Evolutionary conservation across 2,888 invertebrate species (phyloP), one percentile per base, ranked within the genome.

Genomic region (Mythimna lalbum): DNA sequence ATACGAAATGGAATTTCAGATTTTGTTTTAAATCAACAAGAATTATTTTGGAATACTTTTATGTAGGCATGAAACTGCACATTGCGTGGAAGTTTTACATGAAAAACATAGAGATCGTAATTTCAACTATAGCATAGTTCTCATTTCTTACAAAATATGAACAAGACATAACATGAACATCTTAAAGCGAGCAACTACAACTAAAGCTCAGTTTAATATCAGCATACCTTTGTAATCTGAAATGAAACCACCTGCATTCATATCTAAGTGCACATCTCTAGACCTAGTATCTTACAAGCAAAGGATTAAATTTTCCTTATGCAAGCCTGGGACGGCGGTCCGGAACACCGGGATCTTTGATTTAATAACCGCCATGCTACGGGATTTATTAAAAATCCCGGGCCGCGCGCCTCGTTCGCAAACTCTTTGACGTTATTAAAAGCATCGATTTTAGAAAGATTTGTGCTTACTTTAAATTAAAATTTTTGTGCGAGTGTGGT

Each of bases 361-460:
- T 90, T 89, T 87, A 90, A 89, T 89, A 90, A 89, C 87, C 86
- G 82, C 80, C 73, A 76, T 78, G 74, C 72, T 71, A 69, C 83
- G 81, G 85, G 84, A 87, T 88, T 87, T 89, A 89, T 84, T 85
- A 85, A 86, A 86, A 88, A 84, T 73, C 83, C 84, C 74, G 76
- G 73, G 67, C 68, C 39, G 69, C 65, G 60, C 73, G 73, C 71
- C 65, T 69, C 70, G 63, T 66, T 82, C 43, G 75, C 80, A 63
- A 82, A 84, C 83, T 83, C 84, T 88, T 86, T 88, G 83, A 85
- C 76, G 86, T 85, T 85, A 89, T 89, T 87, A 88, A 87, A 85
- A 84, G 78, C 73, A 88, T 87, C 84, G 85, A 86, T 85, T 86
- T 84, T 76, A 72, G 57, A 70, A 80, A 83, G 72, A 70, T 71